These are phyloP conservation scores for Neofelis nebulosa DNA, from an alignment of 2,113 vertebrate species.

Conservation along the genomic window DNA sequence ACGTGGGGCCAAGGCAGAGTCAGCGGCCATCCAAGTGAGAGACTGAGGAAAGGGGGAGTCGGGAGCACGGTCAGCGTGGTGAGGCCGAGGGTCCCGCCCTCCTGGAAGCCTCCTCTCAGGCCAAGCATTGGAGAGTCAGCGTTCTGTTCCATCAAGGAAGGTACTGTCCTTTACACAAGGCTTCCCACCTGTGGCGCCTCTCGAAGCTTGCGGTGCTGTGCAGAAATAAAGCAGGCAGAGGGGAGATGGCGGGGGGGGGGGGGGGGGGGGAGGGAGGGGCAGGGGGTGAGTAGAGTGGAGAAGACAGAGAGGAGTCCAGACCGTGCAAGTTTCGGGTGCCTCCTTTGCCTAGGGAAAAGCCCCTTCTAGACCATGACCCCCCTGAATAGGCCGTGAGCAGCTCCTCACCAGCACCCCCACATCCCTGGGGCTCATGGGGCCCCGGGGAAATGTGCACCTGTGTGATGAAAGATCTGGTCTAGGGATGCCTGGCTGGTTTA, in stretches of 20 bases:
- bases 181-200: background rate
- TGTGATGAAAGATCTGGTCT: background rate
- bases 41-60: fast-evolving
- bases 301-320: background rate
- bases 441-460: fast-evolving
- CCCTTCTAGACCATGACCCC: background rate
- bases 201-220: background rate
- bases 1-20: background rate
- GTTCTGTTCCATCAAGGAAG: background rate
- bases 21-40: background rate
- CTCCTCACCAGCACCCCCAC: background rate
- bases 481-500: background rate
- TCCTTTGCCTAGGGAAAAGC: background rate
- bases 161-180: background rate
- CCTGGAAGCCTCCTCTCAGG: background rate
- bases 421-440: background rate
- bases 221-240: background rate
- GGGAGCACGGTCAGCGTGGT: fast-evolving
- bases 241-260: background rate
- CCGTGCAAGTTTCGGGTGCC: background rate
- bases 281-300: background rate
- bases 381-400: background rate
- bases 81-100: background rate
- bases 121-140: background rate
- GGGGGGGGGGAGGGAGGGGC: fast-evolving